Evolutionary conservation across 1,140 invertebrate genomes (phyloP), one percentile per base, ranked within the genome.

Genomic region (Pomacea maculata): DNA sequence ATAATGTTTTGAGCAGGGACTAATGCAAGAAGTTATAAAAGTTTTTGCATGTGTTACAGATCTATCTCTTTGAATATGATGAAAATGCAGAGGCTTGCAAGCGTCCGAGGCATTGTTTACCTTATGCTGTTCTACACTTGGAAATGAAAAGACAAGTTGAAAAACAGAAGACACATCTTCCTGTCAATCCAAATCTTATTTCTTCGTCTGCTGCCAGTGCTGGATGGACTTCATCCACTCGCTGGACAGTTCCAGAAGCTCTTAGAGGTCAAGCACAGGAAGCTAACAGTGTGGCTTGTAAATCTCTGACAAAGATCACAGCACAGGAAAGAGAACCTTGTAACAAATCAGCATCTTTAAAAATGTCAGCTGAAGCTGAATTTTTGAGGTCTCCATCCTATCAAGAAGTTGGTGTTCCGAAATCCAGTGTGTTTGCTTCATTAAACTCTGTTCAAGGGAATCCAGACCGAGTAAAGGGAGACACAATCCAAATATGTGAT

Each of bases 1-100:
- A 57, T 25, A 25, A 25, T 61, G 10, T 75, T n/a, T 75, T 61
- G n/a, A 45, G 57, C 34, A 45, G 34, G 2, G 34, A 45, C 25
- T 8, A 17, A 21, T 12, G 4, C n/a, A 72, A 72, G 5, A 45
- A 72, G 8, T 55, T 29, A 7, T 29, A 8, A 29, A 29, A 8
- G 14, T 75, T 19, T 25, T 15, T 74, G 63, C 74, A 29, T 82
- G 65, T 70, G 34, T 83, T 82, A n/a, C 74, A 87, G 86, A 82
- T 87, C 25, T 87, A 82, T 73, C 55, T 87, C 64, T 87, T 85
- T 76, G 86, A 87, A 70, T 87, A 87, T 77, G 82, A 82, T 71
- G 85, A 87, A 54, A 83, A 86, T 64, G 86, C 81, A 68, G 75
- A 84, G 74, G 83, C 85, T 19, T 68, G 82, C 19, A 57, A 82